These are phyloP conservation scores for Ammodytes dubius DNA, from an alignment of 2,113 vertebrate species.

Conservation along the genomic window DNA sequence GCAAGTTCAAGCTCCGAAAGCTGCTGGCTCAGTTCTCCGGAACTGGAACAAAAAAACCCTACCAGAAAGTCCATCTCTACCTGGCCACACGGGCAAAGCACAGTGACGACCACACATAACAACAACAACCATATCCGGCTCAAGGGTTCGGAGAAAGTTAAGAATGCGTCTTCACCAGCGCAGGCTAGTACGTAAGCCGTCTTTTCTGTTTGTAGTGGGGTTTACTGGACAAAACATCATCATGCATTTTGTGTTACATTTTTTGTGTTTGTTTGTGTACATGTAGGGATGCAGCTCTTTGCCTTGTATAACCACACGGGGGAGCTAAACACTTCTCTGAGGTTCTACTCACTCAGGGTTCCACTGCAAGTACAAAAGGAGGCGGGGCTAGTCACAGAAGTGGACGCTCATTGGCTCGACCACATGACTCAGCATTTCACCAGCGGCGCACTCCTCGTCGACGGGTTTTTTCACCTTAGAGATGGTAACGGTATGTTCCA, in stretches of 20 bases:
- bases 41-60: conserved; percentile 31
- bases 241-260: not conserved
- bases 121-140: conserved; percentile 77
- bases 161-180: conserved; percentile 18
- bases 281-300: conserved; percentile 90
- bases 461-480: conserved; percentile 90
- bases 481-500: conserved; percentile 83
- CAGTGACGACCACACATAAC: conserved; percentile 55
- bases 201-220: not conserved
- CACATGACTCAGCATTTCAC: conserved; percentile 98
- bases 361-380: conserved; percentile 91
- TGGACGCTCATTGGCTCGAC: conserved; percentile 96
- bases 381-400: conserved; percentile 86
- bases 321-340: conserved; percentile 80
- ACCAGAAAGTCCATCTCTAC: conserved; percentile 27
- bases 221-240: not conserved
- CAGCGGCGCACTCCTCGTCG: conserved; percentile 91
- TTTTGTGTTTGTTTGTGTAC: not conserved
- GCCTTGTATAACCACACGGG: conserved; percentile 93
- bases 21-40: conserved; percentile 68
- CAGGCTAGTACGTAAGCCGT: conserved; percentile 67
- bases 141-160: conserved; percentile 58
- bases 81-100: conserved; percentile 27
- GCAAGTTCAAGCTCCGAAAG: conserved; percentile 53
- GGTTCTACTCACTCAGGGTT: conserved; percentile 92